Conservation (phyloP, 1,140 invertebrate species). For the Drosophila tani region DNA sequence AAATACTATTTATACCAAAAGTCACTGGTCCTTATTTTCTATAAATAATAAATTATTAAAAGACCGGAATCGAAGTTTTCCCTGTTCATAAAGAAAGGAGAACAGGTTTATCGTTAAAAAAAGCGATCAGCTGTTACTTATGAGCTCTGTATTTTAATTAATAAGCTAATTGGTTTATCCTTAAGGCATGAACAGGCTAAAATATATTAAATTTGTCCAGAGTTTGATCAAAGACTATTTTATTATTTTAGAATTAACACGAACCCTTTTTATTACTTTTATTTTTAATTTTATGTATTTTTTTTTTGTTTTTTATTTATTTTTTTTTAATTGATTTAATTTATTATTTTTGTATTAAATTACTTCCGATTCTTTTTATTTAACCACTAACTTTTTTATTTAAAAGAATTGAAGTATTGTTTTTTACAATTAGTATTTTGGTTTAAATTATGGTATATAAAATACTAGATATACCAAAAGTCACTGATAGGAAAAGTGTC, state of each 20-base stretch:
- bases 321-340: no score
- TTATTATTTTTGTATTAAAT: neutral
- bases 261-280: no score
- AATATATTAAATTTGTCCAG: neutral
- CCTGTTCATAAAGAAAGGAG: no score
- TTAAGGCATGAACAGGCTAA: slow-evolving; percentile 8
- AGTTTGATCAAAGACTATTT: neutral
- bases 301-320: no score
- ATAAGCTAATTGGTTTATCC: neutral
- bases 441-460: no score
- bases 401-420: neutral
- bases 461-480: no score
- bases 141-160: neutral
- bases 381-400: neutral
- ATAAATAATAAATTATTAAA: no score
- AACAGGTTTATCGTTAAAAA: no score
- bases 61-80: no score
- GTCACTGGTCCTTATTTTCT: no score
- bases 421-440: no score
- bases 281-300: neutral
- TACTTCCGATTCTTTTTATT: neutral
- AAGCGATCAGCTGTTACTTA: neutral
- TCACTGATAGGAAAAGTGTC: no score
- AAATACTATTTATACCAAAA: neutral
- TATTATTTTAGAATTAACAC: neutral